Evolutionary conservation across 2,113 vertebrate genomes (phyloP).

Genomic region (Dipodomys merriami): DNA sequence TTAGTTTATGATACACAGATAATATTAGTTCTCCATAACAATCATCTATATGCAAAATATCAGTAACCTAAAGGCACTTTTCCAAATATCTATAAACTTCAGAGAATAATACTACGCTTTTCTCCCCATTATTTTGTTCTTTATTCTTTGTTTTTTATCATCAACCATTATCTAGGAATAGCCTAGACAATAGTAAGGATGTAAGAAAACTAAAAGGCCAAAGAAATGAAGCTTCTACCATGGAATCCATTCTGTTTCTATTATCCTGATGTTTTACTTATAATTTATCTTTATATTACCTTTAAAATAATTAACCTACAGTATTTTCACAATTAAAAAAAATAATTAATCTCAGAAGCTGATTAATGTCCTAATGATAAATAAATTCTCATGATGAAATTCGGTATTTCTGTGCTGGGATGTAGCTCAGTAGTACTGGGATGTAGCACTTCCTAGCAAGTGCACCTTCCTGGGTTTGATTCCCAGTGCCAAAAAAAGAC

Average conservation of each 20-base stretch:
- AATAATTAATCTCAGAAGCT: constrained; percentile 36
- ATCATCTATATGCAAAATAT: constrained; percentile 10
- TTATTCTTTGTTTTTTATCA: background rate
- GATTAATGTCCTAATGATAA: constrained; percentile 31
- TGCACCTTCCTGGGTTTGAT: too few species aligned
- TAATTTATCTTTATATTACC: background rate
- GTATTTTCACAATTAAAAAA: background rate
- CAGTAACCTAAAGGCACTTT: background rate
- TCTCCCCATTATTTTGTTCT: background rate
- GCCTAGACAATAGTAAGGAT: background rate
- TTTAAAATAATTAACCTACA: constrained; percentile 28
- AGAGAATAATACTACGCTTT: background rate
- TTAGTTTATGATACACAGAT: too few species aligned
- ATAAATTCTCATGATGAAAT: constrained; percentile 32
- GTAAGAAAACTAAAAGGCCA: background rate
- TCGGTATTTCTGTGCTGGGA: background rate
- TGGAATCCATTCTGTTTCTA: constrained; percentile 19
- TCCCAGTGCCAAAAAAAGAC: too few species aligned
- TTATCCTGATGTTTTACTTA: constrained; percentile 20
- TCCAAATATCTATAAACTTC: background rate
- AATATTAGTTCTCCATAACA: too few species aligned
- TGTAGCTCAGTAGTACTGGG: too few species aligned
- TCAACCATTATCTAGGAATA: background rate
- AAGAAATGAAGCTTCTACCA: constrained; percentile 8
- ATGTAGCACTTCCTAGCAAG: too few species aligned